A percentile compares a stretch with the other conserved stretches of the same genome.
Evolutionary conservation across 1,140 invertebrate species (phyloP).

Genomic region (Sesamia nonagrioides): DNA sequence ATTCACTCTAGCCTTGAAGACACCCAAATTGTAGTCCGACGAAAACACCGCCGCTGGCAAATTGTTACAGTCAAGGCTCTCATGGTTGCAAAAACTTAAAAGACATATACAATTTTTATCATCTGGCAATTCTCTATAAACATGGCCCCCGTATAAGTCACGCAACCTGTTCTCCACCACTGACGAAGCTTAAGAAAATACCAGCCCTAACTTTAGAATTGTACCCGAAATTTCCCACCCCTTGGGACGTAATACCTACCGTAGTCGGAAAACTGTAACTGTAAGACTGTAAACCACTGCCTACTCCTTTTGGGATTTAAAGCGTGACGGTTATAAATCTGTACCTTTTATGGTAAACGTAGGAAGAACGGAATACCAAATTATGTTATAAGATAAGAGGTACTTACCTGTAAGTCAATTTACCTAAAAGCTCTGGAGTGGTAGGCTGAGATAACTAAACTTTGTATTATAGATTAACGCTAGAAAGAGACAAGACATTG

Average conservation of each 20-base stretch:
- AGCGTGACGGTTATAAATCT: not conserved
- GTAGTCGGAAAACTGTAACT: slow-evolving; percentile 25
- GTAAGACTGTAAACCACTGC: slow-evolving; percentile 5
- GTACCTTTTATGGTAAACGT: not conserved
- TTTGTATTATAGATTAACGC: not conserved
- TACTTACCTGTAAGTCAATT: not conserved
- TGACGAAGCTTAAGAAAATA: not conserved
- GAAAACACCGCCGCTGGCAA: too few relatives aligned
- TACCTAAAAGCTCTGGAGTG: not conserved
- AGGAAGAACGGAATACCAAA: not conserved
- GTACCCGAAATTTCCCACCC: not conserved
- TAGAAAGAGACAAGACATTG: not conserved
- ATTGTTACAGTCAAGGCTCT: too few relatives aligned
- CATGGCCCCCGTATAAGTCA: too few relatives aligned
- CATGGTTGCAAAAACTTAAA: too few relatives aligned
- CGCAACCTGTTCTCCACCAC: too few relatives aligned
- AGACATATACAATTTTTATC: too few relatives aligned
- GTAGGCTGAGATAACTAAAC: not conserved
- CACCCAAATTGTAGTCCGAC: too few relatives aligned
- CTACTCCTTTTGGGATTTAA: not conserved
- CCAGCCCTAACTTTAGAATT: slow-evolving; percentile 18
- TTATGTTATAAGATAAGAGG: not conserved
- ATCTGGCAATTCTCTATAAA: too few relatives aligned
- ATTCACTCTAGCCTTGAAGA: too few relatives aligned
- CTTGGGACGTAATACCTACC: not conserved